Evolutionary conservation across 1,140 invertebrate genomes (phyloP), one percentile per base, ranked within the genome.

Genomic region (Tetraneura akinire): DNA sequence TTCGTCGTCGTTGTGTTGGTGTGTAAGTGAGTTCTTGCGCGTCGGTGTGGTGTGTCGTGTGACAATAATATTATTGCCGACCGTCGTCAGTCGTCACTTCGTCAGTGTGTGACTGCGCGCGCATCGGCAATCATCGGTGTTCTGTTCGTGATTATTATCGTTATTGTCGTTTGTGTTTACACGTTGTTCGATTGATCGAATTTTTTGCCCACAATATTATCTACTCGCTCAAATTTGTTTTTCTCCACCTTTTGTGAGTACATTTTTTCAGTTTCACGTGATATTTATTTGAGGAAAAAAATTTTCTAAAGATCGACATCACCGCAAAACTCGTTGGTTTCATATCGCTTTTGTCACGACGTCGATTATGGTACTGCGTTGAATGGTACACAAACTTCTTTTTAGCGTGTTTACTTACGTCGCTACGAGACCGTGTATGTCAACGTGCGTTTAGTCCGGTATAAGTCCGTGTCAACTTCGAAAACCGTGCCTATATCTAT

Each of bases 31-130:
- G 32, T 37, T 37, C 9, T 18, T 23, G 32, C 21, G 73, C 21
- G 73, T 11, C 8, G 32, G 32, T 21, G 73, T n/a, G 53, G 9
- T 37, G 32, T 37, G 32, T 37, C 14, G 53, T 37, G 51, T 21
- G 51, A 74, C 71, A 26, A 53, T 32, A 60, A 45, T 76, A 76
- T 23, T 76, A 57, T 76, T 45, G 73, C 73, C 53, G 47, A 57
- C 21, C 14, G 57, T 14, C 57, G 57, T 60, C 32, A 37, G 32
- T 37, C 3, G 32, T 37, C 32, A 37, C 32, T 37, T n/a, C 3
- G 26, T 37, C 73, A 76, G 73, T 76, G 73, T 60, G 53, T 42
- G 53, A 76, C 21, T 60, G 73, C 73, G 73, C 37, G 73, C 73
- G 73, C 73, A 76, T 76, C 55, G 14, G 21, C 0, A 3, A 26